These are phyloP conservation scores for Saxidomus purpurata DNA, from an alignment of 1,140 invertebrate species.

Conservation along the genomic window DNA sequence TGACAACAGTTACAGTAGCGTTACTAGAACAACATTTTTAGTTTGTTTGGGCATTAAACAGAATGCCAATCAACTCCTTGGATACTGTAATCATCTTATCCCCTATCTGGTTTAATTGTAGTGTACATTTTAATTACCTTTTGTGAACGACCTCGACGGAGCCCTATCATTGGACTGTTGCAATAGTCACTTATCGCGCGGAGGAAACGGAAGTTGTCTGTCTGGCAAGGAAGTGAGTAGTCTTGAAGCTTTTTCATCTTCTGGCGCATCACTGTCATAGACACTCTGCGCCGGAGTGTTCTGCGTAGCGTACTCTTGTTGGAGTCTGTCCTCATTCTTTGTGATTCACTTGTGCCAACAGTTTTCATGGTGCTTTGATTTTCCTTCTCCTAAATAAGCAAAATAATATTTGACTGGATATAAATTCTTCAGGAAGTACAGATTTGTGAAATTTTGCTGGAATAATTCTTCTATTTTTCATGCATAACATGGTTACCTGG, in stretches of 20 bases:
- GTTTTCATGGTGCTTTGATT: slow-evolving; percentile 17
- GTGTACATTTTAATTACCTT: too few relatives aligned
- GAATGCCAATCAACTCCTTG: too few relatives aligned
- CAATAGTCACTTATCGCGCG: slow-evolving; percentile 39
- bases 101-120: too few relatives aligned
- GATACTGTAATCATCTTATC: too few relatives aligned
- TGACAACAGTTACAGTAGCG: too few relatives aligned
- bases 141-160: background rate
- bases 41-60: too few relatives aligned
- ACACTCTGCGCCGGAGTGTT: slow-evolving; percentile 48
- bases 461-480: too few relatives aligned
- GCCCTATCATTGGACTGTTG: slow-evolving; percentile 52
- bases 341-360: background rate
- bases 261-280: slow-evolving; percentile 55
- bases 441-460: too few relatives aligned
- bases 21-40: too few relatives aligned
- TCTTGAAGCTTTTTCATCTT: slow-evolving; percentile 66
- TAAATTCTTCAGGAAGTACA: too few relatives aligned
- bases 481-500: too few relatives aligned
- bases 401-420: too few relatives aligned
- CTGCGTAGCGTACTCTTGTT: slow-evolving; percentile 42
- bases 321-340: background rate
- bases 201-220: slow-evolving; percentile 55
- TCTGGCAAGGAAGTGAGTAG: slow-evolving; percentile 57
- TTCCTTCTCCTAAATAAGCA: slow-evolving; percentile 39